Evolutionary conservation across 2,888 invertebrate genomes (phyloP).

Genomic region (Sarcophaga variegata): DNA sequence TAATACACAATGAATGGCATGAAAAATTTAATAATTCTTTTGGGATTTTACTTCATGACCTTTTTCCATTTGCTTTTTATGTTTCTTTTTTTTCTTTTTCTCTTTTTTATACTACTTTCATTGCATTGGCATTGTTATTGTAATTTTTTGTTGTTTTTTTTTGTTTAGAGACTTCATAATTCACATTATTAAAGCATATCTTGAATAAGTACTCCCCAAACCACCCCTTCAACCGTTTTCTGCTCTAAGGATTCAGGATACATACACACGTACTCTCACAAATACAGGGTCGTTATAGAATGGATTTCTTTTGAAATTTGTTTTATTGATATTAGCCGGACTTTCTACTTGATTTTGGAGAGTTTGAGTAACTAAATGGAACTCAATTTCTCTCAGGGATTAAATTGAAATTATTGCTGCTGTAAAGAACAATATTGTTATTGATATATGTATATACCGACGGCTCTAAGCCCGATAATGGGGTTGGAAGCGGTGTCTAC

Average conservation of each 20-base stretch:
- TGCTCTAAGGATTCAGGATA: constrained; percentile 17
- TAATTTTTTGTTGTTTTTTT: constrained; percentile 19
- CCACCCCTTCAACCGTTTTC: constrained; percentile 29
- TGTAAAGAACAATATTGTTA: no score
- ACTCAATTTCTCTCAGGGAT: no score
- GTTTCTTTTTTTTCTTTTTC: constrained; percentile 23
- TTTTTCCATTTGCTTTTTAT: constrained; percentile 41
- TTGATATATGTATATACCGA: no score
- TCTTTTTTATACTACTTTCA: constrained; percentile 6
- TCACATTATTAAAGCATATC: constrained; percentile 47
- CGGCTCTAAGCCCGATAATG: no score
- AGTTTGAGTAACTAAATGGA: no score
- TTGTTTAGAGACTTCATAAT: constrained; percentile 64
- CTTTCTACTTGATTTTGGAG: no score
- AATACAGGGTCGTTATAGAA: no score
- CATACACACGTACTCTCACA: background rate
- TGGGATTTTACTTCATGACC: constrained; percentile 53
- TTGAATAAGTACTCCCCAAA: constrained; percentile 27
- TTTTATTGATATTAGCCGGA: no score
- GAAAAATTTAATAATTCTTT: constrained; percentile 66
- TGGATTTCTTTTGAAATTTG: no score
- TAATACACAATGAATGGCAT: constrained; percentile 36
- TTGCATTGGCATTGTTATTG: constrained; percentile 38
- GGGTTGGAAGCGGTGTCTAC: no score
- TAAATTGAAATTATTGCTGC: no score